Evolutionary conservation across 2,113 vertebrate species (phyloP).

Genomic region (Dasyornis broadbenti): DNA sequence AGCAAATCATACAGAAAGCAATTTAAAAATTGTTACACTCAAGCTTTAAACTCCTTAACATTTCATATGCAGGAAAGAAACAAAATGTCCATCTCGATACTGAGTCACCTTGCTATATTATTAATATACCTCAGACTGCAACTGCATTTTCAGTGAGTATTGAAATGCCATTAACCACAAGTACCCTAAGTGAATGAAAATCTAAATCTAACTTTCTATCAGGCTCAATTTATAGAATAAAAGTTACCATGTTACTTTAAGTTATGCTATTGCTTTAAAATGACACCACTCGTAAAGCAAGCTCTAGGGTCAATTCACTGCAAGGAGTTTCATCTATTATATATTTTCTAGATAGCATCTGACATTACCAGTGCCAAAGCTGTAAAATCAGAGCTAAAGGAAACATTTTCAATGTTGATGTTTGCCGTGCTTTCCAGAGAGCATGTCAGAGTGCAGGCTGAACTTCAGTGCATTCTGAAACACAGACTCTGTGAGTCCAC

Average conservation of each 20-base stretch:
- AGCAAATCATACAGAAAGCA: neutral
- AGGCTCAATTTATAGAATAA: neutral
- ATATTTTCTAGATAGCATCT: neutral
- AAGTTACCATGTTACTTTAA: neutral
- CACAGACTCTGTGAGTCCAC: rapidly evolving
- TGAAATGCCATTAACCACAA: neutral
- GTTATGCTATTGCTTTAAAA: neutral
- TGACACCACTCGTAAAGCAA: neutral
- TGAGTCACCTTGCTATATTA: neutral
- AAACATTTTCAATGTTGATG: neutral
- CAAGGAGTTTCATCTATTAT: neutral
- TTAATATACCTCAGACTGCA: neutral
- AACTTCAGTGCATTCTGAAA: neutral
- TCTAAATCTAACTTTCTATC: neutral
- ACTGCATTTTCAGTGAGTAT: neutral
- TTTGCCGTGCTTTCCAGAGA: neutral
- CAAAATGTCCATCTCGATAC: neutral
- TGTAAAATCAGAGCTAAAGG: neutral
- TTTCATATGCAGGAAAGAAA: neutral
- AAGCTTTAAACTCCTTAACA: neutral
- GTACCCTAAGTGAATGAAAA: neutral
- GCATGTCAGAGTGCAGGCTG: neutral
- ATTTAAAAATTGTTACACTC: neutral
- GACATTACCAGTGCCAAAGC: neutral
- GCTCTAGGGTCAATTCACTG: neutral